A percentile compares a stretch with the other conserved stretches of the same genome.
Evolutionary conservation across 1,140 invertebrate species (phyloP).

Genomic region (Lordiphosa clarofinis): DNA sequence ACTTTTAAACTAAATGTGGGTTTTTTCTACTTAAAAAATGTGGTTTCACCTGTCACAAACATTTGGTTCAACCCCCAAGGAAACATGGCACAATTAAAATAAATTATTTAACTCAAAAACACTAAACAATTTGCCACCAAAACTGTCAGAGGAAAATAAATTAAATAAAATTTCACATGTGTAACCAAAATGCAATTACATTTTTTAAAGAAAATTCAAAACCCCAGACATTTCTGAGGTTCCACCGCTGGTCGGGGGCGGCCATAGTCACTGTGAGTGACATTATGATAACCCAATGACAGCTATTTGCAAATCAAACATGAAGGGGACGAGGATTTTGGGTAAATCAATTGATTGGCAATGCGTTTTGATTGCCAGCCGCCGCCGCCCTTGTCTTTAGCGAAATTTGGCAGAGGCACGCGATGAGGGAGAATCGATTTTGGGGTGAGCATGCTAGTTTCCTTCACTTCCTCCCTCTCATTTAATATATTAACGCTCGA

Average conservation of each 20-base stretch:
- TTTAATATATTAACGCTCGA: constrained; percentile 60
- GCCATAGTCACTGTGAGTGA: constrained; percentile 28
- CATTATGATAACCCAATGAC: constrained; percentile 65
- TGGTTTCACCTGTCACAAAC: too few relatives aligned
- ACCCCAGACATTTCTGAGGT: background rate
- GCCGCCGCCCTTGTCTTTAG: background rate
- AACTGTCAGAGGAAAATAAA: constrained; percentile 1
- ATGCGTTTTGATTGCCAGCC: constrained; percentile 71
- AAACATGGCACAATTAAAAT: too few relatives aligned
- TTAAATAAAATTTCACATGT: background rate
- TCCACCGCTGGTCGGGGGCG: background rate
- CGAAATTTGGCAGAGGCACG: constrained; percentile 49
- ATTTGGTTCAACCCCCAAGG: too few relatives aligned
- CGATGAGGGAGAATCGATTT: constrained; percentile 27
- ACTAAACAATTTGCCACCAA: background rate
- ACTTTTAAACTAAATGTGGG: too few relatives aligned
- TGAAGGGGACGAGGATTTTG: constrained; percentile 26
- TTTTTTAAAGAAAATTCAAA: constrained; percentile 5
- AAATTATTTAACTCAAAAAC: too few relatives aligned
- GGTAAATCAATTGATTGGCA: constrained; percentile 74
- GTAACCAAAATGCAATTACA: constrained; percentile 8
- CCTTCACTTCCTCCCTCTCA: constrained; percentile 9
- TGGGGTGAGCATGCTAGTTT: constrained; percentile 9
- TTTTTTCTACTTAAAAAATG: too few relatives aligned
- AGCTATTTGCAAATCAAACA: constrained; percentile 68